Evolutionary conservation across 1,140 invertebrate genomes (phyloP).

Genomic region (Cardiocondyla obscurior): DNA sequence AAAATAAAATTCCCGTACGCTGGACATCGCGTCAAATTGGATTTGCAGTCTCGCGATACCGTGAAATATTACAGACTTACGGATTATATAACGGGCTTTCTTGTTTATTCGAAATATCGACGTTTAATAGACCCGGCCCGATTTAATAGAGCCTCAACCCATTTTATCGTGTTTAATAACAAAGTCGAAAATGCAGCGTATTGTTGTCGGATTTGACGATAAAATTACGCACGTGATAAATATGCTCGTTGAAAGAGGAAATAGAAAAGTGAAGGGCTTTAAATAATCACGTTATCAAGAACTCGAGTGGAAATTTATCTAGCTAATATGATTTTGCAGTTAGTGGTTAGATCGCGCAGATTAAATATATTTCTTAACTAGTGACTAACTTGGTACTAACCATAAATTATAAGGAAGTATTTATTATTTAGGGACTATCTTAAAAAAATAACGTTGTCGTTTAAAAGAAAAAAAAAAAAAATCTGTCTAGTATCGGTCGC

Average conservation of each 20-base stretch:
- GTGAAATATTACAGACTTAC: conserved; percentile 9
- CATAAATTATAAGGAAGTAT: too few relatives aligned
- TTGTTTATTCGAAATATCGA: conserved; percentile 41
- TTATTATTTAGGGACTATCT: too few relatives aligned
- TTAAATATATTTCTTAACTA: too few relatives aligned
- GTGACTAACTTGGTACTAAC: too few relatives aligned
- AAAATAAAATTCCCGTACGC: conserved; percentile 28
- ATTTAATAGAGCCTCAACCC: background rate
- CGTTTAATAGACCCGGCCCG: conserved; percentile 9
- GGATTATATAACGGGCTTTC: background rate
- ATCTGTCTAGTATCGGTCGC: too few relatives aligned
- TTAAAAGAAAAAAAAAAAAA: too few relatives aligned
- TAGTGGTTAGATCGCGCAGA: too few relatives aligned
- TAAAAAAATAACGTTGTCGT: too few relatives aligned
- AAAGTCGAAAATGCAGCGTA: background rate
- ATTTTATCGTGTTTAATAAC: conserved; percentile 14
- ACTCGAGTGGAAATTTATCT: too few relatives aligned
- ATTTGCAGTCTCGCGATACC: conserved; percentile 30
- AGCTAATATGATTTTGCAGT: too few relatives aligned
- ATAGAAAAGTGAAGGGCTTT: background rate
- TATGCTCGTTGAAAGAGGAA: background rate
- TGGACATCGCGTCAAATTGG: conserved; percentile 34
- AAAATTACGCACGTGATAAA: background rate
- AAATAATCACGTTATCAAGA: background rate
- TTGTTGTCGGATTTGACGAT: background rate